Evolutionary conservation across 2,888 invertebrate genomes (phyloP).

Genomic region (Pomacea canaliculata): DNA sequence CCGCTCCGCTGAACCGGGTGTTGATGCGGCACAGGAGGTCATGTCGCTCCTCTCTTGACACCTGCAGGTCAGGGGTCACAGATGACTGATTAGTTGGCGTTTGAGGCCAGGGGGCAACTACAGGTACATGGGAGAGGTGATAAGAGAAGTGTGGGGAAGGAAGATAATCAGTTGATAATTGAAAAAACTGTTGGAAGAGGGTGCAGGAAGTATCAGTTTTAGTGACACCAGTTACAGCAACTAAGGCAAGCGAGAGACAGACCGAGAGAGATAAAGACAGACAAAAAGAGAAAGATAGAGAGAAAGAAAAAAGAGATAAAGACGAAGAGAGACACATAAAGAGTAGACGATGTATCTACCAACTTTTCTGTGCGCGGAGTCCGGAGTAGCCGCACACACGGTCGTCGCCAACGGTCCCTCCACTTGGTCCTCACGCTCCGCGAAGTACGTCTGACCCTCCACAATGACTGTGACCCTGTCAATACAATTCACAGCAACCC

Average conservation of each 20-base stretch:
- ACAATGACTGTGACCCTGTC: constrained; percentile 39
- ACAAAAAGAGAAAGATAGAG: background rate
- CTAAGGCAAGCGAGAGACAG: background rate
- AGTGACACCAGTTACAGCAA: too few species aligned
- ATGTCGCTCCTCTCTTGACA: background rate
- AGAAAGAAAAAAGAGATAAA: background rate
- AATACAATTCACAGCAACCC: constrained; percentile 1
- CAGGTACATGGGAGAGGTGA: background rate
- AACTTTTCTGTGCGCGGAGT: background rate
- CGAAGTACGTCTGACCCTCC: constrained; percentile 40
- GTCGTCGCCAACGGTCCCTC: constrained; percentile 43
- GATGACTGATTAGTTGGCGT: too few species aligned
- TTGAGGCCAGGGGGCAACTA: background rate
- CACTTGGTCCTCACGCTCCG: constrained; percentile 38
- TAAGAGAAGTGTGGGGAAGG: background rate
- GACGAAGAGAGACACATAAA: background rate
- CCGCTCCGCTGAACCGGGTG: background rate
- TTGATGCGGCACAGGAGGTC: background rate
- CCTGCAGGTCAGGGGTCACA: background rate
- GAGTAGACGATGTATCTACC: background rate
- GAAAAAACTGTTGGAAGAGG: background rate
- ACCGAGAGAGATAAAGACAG: constrained; percentile 2
- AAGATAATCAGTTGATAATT: background rate
- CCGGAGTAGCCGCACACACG: constrained; percentile 32
- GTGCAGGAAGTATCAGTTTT: too few species aligned